These are phyloP conservation scores for Coenonympha glycerion DNA, from an alignment of 2,888 invertebrate species.

Conservation along the genomic window DNA sequence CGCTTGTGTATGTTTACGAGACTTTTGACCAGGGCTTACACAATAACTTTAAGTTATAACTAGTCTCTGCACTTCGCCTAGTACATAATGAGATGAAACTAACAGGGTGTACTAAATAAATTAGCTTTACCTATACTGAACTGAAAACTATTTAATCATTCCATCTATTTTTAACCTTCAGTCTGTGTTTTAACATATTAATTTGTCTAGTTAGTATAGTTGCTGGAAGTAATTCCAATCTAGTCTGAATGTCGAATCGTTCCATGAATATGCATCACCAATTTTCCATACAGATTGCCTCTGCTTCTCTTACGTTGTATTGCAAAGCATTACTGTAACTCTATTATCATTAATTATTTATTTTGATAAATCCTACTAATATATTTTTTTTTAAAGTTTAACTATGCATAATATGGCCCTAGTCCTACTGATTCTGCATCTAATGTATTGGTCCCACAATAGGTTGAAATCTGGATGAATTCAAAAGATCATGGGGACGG, in stretches of 20 bases:
- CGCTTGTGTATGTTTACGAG: not conserved
- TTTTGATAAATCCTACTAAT: no score
- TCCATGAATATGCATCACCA: slow-evolving; percentile 7
- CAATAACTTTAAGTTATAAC: no score
- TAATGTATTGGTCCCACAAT: no score
- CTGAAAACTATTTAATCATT: not conserved
- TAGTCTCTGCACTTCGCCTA: no score
- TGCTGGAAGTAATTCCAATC: slow-evolving; percentile 7
- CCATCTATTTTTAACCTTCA: not conserved
- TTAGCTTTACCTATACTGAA: not conserved
- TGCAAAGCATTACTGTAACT: not conserved
- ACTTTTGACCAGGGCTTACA: no score
- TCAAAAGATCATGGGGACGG: no score
- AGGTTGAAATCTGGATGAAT: no score
- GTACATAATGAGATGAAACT: no score
- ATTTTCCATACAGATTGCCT: slow-evolving; percentile 4
- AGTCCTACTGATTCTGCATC: no score
- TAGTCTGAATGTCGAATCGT: slow-evolving; percentile 5
- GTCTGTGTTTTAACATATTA: not conserved
- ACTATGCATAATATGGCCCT: no score
- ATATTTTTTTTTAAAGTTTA: no score
- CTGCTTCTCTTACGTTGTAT: not conserved
- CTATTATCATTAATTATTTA: not conserved
- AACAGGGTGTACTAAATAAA: no score
- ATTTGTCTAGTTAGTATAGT: slow-evolving; percentile 4